Conservation (phyloP, 2,888 invertebrate species). For the Thelaira solivaga region DNA sequence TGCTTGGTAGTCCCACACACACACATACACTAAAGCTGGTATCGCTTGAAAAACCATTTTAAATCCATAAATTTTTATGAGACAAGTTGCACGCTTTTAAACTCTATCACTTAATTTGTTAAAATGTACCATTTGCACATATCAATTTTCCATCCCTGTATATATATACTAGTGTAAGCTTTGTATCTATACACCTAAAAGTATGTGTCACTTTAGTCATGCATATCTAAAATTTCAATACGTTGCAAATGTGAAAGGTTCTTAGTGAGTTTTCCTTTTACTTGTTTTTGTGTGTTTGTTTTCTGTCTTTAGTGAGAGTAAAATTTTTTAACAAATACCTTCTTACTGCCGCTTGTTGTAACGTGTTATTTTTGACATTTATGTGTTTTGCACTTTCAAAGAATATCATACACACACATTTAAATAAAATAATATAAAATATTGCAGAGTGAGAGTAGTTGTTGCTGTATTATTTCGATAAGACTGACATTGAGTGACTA, state of each 20-base stretch:
- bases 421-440: not conserved
- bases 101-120: not conserved
- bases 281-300: not conserved
- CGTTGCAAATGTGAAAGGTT: slow-evolving; percentile 12
- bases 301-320: too few relatives aligned
- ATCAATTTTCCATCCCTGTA: too few relatives aligned
- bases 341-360: too few relatives aligned
- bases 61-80: too few relatives aligned
- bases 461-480: not conserved
- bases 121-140: too few relatives aligned
- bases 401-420: not conserved
- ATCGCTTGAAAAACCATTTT: too few relatives aligned
- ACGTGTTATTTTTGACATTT: slow-evolving; percentile 19
- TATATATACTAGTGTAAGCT: too few relatives aligned
- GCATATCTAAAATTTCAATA: slow-evolving; percentile 9
- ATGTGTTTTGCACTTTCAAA: slow-evolving; percentile 5
- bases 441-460: not conserved
- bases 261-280: not conserved
- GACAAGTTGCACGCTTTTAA: too few relatives aligned
- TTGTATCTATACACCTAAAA: slow-evolving; percentile 11
- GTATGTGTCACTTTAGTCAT: slow-evolving; percentile 12
- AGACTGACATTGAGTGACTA: slow-evolving; percentile 25
- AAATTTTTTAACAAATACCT: too few relatives aligned
- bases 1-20: too few relatives aligned
- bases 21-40: too few relatives aligned